Conservation (phyloP, 2,888 invertebrate species). For the Nebria salina region DNA sequence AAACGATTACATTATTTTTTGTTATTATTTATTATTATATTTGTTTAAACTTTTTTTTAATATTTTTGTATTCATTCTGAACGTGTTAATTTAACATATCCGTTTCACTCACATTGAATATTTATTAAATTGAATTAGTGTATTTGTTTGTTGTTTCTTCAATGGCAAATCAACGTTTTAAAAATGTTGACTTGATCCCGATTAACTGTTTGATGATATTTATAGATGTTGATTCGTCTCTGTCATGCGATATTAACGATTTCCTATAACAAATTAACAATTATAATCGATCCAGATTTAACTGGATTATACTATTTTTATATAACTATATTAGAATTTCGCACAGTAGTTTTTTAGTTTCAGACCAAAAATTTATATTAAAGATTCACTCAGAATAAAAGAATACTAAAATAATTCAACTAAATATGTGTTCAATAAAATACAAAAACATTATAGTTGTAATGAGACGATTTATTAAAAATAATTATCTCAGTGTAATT, state of each 20-base stretch:
- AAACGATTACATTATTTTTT: constrained; percentile 42
- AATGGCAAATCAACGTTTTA: constrained; percentile 28
- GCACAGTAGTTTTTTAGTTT: neutral
- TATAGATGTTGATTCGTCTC: constrained; percentile 8
- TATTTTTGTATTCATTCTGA: constrained; percentile 31
- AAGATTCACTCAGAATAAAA: neutral
- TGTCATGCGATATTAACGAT: constrained; percentile 42
- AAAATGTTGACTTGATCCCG: constrained; percentile 24
- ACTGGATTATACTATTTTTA: neutral
- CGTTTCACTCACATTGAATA: constrained; percentile 45
- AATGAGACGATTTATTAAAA: too few species aligned
- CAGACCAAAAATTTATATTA: neutral
- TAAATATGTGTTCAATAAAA: too few species aligned
- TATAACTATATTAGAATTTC: neutral
- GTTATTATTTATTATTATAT: constrained; percentile 36
- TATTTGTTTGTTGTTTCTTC: constrained; percentile 29
- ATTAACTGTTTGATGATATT: constrained; percentile 5
- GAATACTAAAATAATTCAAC: too few species aligned
- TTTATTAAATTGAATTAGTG: constrained; percentile 42
- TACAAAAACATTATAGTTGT: too few species aligned
- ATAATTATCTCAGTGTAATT: too few species aligned
- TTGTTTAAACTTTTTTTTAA: constrained; percentile 30
- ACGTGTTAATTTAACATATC: constrained; percentile 38
- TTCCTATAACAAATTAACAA: constrained; percentile 35
- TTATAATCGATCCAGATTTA: neutral